phyloP scores from a whole-genome alignment of 2,113 vertebrate species.

The Panthera uncia region DNA sequence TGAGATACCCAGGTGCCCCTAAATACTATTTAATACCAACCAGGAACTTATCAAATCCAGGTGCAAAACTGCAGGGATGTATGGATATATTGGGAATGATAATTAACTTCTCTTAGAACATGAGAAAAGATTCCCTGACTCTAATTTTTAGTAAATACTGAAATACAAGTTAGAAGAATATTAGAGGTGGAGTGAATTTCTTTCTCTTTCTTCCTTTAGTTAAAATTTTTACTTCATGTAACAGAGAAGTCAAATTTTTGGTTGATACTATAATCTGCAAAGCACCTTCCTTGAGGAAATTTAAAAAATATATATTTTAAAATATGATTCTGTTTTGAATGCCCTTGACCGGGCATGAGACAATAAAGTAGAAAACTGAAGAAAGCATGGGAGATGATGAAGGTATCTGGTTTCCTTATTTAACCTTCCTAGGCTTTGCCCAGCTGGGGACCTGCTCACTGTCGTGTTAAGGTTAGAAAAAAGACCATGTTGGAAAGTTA shows the following conservation, averaged over 20 bases:
- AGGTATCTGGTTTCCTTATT: neutral
- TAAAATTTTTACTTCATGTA: neutral
- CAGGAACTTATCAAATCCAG: neutral
- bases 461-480: neutral
- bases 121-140: neutral
- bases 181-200: neutral
- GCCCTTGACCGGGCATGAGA: neutral
- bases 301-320: neutral
- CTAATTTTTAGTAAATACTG: conserved; percentile 15
- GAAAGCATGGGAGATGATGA: neutral
- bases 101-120: neutral
- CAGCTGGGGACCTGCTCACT: neutral
- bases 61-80: neutral
- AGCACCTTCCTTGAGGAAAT: neutral
- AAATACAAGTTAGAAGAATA: neutral
- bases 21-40: neutral
- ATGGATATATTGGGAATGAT: neutral
- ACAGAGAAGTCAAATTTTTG: neutral
- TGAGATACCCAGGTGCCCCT: neutral
- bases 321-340: conserved; percentile 50
- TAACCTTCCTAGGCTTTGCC: neutral
- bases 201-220: neutral
- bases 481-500: neutral
- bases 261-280: neutral
- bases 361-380: neutral